phyloP scores from a whole-genome alignment of 2,888 invertebrate species.

The Melanotus villosus region DNA sequence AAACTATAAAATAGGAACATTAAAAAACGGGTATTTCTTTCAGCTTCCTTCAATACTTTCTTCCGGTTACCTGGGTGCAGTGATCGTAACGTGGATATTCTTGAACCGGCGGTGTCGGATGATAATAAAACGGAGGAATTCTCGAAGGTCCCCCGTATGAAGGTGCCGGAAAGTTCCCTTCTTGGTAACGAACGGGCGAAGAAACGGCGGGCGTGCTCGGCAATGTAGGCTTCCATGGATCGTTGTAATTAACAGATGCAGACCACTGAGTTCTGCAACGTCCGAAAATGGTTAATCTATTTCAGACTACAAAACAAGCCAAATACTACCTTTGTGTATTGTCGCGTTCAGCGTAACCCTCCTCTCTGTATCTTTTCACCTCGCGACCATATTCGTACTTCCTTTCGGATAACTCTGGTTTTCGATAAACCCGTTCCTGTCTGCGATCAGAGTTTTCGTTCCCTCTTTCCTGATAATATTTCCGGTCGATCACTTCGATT shows the following conservation, averaged over 20 bases:
- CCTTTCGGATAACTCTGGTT: slow-evolving; percentile 19
- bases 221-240: slow-evolving; percentile 24
- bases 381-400: slow-evolving; percentile 32
- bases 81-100: slow-evolving; percentile 34
- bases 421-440: slow-evolving; percentile 17
- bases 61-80: slow-evolving; percentile 20
- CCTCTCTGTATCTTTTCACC: slow-evolving; percentile 15
- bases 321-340: slow-evolving; percentile 7
- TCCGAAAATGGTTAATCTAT: slow-evolving; percentile 17
- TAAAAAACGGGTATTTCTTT: background rate
- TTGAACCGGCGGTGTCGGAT: background rate
- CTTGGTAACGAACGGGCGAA: slow-evolving; percentile 23
- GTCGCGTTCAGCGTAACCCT: slow-evolving; percentile 13
- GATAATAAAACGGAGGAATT: slow-evolving; percentile 23
- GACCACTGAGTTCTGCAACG: slow-evolving; percentile 34
- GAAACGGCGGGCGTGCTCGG: background rate
- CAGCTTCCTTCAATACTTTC: slow-evolving; percentile 25
- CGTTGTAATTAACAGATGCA: slow-evolving; percentile 21
- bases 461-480: slow-evolving; percentile 16
- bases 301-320: too few species aligned
- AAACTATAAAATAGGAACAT: slow-evolving; percentile 1
- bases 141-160: slow-evolving; percentile 13
- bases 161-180: slow-evolving; percentile 7
- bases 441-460: slow-evolving; percentile 21
- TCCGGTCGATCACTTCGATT: slow-evolving; percentile 38